Base-by-base conservation (phyloP, 2,797 vertebrate species). In the Euphonia xanthogaster region DNA sequence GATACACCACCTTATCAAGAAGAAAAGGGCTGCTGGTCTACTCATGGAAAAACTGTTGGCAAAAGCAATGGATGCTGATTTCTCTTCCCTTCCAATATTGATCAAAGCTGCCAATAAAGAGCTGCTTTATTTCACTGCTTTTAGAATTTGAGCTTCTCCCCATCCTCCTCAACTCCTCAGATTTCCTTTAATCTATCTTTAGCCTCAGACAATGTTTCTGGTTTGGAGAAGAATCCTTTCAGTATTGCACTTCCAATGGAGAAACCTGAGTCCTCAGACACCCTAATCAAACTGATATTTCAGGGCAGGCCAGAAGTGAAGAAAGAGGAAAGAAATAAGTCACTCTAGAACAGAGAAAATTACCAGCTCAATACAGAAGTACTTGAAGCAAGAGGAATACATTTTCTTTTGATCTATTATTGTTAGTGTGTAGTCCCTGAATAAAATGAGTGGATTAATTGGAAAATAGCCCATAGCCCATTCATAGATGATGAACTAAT, bases 401-500 rank as follows among this genome's bases (percentile, higher is more conserved):
- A 19, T 39, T 14, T 92, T 68, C 74, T 76, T 93, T 96, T 95
- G 77, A 89, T 95, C 86, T 91, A 19, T 84, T 91, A 66, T 66
- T 88, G 76, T 78, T 93, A 90, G 37, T 22, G 53, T 24, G 27
- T 65, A 67, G 63, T 40, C 40, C 31, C 77, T 57, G 74, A 89
- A 87, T 73, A 62, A 95, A 93, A 82, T n/a, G 6, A 80, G 28
- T 79, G 82, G 55, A 79, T 92, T 89, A 93, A 93, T 60, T 95
- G 78, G 63, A 84, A 93, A 95, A 68, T 68, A 87, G 53, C 80
- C 63, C 24, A 31, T 61, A 74, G 60, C n/a, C 45, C 42, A 67
- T 88, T 88, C 53, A 55, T 33, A 82, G 80, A 71, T 87, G 91
- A 67, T 73, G 63, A 94, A 37, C 70, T 84, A 82, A 73, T 84